Evolutionary conservation across 1,140 invertebrate genomes (phyloP), one percentile per base, ranked within the genome.

Genomic region (Drosophila bocqueti): DNA sequence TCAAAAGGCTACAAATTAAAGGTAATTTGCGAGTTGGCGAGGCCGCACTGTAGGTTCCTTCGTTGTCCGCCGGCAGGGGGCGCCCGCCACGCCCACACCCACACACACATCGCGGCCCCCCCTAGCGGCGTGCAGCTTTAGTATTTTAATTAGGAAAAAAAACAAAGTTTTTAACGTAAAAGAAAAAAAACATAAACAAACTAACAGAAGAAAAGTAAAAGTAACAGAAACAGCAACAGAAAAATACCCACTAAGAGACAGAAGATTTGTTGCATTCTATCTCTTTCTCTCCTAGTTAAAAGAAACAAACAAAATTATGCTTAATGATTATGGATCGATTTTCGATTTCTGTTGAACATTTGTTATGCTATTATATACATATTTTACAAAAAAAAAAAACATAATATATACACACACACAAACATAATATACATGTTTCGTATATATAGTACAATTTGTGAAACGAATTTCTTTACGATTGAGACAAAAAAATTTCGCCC

Each of bases 391-490:
- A n/a, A 40, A 18, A 24, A 57, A 71, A n/a, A 40, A 18, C 36
- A 68, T 57, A 71, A 72, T 47, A 69, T 69, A 64, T 4, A 43
- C 21, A 47, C 21, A 24, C 21, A 46, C 26, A 52, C n/a, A 71
- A 65, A 50, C 61, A 64, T 60, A 59, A 65, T 64, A 34, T 67
- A 67, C 58, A 61, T 64, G 47, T 46, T 71, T 58, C 40, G 47
- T 65, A 64, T 75, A 64, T 75, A 64, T 75, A 76, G 73, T 76
- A 65, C 59, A 76, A 76, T 76, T 74, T 74, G 57, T 73, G 55
- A 74, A 72, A 31, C 67, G 69, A 73, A 73, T 72, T 73, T 73
- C 69, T 72, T 71, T 73, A 72, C 52, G 69, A 73, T 40, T 49
- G 45, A 71, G 21, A 47, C 47, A 54, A 54, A 69, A 15, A 54